Conservation (phyloP, 2,797 vertebrate genomes). For the Scleropages formosus region DNA sequence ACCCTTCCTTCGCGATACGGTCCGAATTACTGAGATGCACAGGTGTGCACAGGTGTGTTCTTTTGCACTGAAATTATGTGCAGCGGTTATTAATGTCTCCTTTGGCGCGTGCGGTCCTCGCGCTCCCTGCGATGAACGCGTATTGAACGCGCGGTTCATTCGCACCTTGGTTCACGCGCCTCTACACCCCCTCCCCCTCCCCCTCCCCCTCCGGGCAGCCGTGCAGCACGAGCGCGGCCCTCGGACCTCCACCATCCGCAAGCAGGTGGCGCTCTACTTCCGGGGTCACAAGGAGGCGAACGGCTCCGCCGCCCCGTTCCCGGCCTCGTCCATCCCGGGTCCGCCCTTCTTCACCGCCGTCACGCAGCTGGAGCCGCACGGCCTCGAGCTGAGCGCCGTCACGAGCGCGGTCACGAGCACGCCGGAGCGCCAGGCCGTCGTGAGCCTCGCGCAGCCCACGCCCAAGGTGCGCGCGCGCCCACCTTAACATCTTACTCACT, state of each 20-base stretch:
- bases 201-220: slow-evolving; percentile 61
- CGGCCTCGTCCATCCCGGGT: slow-evolving; percentile 79
- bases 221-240: slow-evolving; percentile 97
- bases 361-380: slow-evolving; percentile 91
- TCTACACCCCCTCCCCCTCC: no score
- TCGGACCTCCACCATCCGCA: slow-evolving; percentile 94
- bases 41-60: no score
- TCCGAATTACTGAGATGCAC: no score
- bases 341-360: slow-evolving; percentile 94
- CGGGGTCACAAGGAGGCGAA: slow-evolving; percentile 96
- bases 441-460: slow-evolving; percentile 92
- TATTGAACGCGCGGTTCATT: no score
- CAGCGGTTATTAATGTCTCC: no score
- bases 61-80: no score
- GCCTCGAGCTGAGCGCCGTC: slow-evolving; percentile 85
- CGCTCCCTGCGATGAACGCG: no score
- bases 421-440: slow-evolving; percentile 87
- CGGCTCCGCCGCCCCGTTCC: slow-evolving; percentile 82
- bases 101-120: no score
- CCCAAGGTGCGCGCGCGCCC: slow-evolving; percentile 78
- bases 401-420: slow-evolving; percentile 81
- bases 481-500: no score
- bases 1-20: no score
- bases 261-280: slow-evolving; percentile 98
- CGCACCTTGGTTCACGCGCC: no score